Conservation (phyloP, 1,140 invertebrate species). For the Scaptomyza pallida region DNA sequence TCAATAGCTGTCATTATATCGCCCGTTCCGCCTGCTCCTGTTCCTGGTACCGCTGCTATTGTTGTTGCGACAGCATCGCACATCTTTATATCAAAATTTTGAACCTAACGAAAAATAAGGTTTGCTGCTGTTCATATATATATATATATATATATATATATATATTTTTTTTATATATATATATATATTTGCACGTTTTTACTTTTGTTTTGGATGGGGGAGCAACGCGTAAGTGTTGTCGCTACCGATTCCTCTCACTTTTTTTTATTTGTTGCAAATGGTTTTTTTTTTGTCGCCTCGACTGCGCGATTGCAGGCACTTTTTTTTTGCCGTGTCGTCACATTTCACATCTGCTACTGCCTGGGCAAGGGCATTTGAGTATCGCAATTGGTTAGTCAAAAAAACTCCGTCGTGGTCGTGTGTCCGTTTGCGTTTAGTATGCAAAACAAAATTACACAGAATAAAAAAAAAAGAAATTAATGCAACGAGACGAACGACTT, state of each 20-base stretch:
- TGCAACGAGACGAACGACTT: slow-evolving; percentile 37
- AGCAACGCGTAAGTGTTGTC: slow-evolving; percentile 48
- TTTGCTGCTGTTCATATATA: slow-evolving; percentile 31
- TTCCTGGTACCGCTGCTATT: slow-evolving; percentile 14
- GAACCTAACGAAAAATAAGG: slow-evolving; percentile 6
- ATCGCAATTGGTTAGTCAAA: slow-evolving; percentile 35
- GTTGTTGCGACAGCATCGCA: slow-evolving; percentile 60
- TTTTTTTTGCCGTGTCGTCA: slow-evolving; percentile 45
- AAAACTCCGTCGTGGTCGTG: slow-evolving; percentile 33
- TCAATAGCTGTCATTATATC: slow-evolving; percentile 31
- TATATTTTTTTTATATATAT: slow-evolving; percentile 63
- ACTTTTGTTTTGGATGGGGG: slow-evolving; percentile 69
- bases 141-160: slow-evolving; percentile 50
- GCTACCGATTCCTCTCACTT: slow-evolving; percentile 52
- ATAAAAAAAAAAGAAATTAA: slow-evolving; percentile 49
- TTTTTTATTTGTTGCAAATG: slow-evolving; percentile 27
- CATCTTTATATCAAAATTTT: slow-evolving; percentile 46
- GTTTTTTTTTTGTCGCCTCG: slow-evolving; percentile 35
- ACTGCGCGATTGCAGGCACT: slow-evolving; percentile 44
- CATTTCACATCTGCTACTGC: slow-evolving; percentile 45
- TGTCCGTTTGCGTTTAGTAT: slow-evolving; percentile 33
- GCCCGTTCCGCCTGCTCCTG: slow-evolving; percentile 25
- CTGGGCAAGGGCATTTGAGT: slow-evolving; percentile 27
- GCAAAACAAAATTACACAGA: slow-evolving; percentile 53
- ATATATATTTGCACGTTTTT: slow-evolving; percentile 69